Conservation (phyloP, 2,888 invertebrate species). For the Nemurella pictetii region DNA sequence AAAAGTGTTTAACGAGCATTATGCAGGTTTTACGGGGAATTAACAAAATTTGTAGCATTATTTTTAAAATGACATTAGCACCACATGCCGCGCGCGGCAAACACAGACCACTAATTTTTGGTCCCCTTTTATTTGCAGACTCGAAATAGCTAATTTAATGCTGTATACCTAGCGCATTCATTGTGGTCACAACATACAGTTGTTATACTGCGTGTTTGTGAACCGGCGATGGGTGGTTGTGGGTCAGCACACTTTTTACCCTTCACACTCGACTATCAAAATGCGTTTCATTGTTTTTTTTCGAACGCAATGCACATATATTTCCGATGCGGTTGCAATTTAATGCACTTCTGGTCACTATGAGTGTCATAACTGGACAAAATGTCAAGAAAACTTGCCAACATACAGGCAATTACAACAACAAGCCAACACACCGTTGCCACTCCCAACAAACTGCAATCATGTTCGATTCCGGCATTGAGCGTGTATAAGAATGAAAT, state of each 20-base stretch:
- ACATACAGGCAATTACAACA: background rate
- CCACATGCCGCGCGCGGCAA: slow-evolving; percentile 12
- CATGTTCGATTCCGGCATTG: no score
- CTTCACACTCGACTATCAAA: background rate
- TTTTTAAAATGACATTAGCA: slow-evolving; percentile 27
- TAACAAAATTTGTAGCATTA: background rate
- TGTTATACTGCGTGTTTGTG: background rate
- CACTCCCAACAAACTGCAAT: no score
- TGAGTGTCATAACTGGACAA: background rate
- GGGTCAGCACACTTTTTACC: background rate
- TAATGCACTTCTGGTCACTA: background rate
- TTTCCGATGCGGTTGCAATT: background rate
- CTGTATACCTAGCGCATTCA: background rate
- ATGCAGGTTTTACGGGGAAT: background rate
- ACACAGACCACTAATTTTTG: slow-evolving; percentile 26
- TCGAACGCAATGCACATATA: background rate
- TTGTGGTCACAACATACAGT: background rate
- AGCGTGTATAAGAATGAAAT: background rate
- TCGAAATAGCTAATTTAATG: background rate
- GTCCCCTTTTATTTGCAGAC: slow-evolving; percentile 1
- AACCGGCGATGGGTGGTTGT: background rate
- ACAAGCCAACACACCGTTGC: no score
- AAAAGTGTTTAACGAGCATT: background rate
- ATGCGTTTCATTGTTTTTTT: background rate
- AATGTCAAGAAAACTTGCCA: background rate